Evolutionary conservation across 2,888 invertebrate species (phyloP).

Genomic region (Hyposoter dolosus): DNA sequence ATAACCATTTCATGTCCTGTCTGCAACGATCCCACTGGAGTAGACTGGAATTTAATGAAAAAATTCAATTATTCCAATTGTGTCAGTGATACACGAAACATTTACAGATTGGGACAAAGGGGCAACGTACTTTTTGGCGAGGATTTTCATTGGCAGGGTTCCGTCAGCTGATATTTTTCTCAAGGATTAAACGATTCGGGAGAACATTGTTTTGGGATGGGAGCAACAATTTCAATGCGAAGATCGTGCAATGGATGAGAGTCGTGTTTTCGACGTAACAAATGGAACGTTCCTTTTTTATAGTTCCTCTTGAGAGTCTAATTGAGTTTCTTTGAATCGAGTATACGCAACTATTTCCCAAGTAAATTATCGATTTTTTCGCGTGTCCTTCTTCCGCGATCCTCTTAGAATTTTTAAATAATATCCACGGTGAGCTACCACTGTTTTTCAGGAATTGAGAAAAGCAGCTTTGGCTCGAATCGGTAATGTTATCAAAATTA

Average conservation of each 20-base stretch:
- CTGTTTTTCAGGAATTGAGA: too few species aligned
- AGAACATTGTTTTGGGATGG: neutral
- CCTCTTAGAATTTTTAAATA: too few species aligned
- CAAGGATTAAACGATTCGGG: neutral
- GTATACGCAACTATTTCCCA: too few species aligned
- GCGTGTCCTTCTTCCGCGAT: neutral
- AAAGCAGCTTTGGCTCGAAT: too few species aligned
- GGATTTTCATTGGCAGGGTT: slow-evolving; percentile 16
- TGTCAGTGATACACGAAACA: neutral
- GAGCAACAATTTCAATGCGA: neutral
- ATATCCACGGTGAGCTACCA: too few species aligned
- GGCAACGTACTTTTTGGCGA: slow-evolving; percentile 76
- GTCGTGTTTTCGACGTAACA: neutral
- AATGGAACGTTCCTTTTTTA: neutral
- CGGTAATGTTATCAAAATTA: too few species aligned
- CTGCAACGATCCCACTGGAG: slow-evolving; percentile 96
- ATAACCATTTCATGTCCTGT: slow-evolving; percentile 96
- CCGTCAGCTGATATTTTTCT: slow-evolving; percentile 10
- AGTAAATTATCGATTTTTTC: neutral
- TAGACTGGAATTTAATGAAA: slow-evolving; percentile 89
- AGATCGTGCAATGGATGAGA: neutral
- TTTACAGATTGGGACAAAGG: slow-evolving; percentile 45
- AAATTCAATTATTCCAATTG: slow-evolving; percentile 12
- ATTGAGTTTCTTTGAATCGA: too few species aligned
- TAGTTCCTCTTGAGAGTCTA: too few species aligned